Evolutionary conservation across 1,140 invertebrate genomes (phyloP).

Genomic region (Eriocheir sinensis): DNA sequence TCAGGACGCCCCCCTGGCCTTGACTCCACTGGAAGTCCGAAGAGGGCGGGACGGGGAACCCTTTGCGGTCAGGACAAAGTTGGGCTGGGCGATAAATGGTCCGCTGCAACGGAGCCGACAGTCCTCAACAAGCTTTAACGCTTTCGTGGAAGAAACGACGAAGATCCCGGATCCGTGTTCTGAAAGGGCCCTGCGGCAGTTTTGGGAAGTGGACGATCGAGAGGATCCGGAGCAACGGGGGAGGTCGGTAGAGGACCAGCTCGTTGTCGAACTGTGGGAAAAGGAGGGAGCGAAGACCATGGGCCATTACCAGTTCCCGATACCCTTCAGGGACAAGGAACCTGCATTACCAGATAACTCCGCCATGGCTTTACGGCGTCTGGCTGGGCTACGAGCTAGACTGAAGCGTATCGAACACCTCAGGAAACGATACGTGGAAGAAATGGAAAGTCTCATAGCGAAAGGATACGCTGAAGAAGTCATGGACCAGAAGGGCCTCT

Average conservation of each 20-base stretch:
- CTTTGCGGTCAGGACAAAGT: background rate
- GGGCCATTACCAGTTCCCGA: slow-evolving; percentile 13
- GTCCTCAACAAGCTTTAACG: no score
- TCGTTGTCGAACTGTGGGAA: background rate
- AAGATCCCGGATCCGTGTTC: no score
- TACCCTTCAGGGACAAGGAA: background rate
- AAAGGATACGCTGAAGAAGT: background rate
- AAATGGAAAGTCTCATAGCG: background rate
- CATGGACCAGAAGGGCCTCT: background rate
- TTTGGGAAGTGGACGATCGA: background rate
- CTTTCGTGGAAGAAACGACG: background rate
- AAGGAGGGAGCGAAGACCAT: background rate
- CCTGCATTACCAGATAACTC: background rate
- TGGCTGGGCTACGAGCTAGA: background rate
- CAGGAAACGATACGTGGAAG: background rate
- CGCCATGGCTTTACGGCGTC: background rate
- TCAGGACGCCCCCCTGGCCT: background rate
- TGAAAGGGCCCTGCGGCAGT: background rate
- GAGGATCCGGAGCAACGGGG: background rate
- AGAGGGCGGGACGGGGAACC: background rate
- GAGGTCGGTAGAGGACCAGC: slow-evolving; percentile 7
- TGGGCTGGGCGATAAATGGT: slow-evolving; percentile 36
- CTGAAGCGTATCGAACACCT: background rate
- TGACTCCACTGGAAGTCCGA: slow-evolving; percentile 24
- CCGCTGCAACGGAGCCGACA: background rate